phyloP scores from a whole-genome alignment of 2,113 vertebrate genomes.

The Elephantulus edwardii region DNA sequence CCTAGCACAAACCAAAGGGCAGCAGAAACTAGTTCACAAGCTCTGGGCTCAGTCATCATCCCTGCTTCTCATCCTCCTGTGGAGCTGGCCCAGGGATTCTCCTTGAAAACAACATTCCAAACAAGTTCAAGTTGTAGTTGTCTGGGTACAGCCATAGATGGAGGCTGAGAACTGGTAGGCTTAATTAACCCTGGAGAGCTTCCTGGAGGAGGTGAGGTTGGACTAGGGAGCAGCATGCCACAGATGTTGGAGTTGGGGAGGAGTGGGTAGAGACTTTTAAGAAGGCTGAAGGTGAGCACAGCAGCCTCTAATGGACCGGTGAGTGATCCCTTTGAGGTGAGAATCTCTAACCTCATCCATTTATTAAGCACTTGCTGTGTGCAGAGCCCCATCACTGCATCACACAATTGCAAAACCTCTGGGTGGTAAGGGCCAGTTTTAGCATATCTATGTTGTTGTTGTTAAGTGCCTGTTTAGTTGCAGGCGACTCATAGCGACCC shows the following conservation, averaged over 20 bases:
- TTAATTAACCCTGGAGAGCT: background rate
- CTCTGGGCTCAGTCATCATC: background rate
- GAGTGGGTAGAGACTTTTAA: background rate
- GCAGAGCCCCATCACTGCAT: background rate
- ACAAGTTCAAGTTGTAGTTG: background rate
- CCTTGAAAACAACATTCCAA: background rate
- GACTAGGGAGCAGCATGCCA: background rate
- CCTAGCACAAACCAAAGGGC: background rate
- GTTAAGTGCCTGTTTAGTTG: too few species aligned
- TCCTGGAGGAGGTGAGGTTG: background rate
- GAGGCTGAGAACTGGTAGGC: background rate
- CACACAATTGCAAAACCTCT: background rate
- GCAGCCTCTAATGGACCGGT: background rate
- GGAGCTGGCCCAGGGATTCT: background rate
- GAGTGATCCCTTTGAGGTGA: background rate
- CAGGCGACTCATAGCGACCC: too few species aligned
- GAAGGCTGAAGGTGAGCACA: background rate
- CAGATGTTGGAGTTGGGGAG: background rate
- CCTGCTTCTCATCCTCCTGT: background rate
- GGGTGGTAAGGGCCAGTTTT: too few species aligned
- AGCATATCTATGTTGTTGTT: too few species aligned
- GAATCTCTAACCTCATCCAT: background rate
- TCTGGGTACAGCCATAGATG: background rate
- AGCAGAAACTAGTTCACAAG: background rate
- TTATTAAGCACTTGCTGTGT: background rate